Evolutionary conservation across 1,140 invertebrate genomes (phyloP).

Genomic region (Drosophila pseudoananassae): DNA sequence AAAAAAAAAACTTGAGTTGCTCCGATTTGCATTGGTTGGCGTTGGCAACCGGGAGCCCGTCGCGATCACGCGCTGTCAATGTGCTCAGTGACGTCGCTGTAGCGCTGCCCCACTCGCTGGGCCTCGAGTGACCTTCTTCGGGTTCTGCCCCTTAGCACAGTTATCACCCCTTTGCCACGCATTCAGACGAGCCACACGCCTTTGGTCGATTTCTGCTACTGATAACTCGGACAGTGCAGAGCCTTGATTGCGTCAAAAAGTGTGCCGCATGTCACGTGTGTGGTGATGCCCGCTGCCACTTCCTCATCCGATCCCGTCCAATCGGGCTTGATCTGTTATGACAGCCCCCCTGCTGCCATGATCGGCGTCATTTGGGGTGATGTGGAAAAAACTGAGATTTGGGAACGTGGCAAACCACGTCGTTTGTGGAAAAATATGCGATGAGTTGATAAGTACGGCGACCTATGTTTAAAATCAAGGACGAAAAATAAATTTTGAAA

Average conservation of each 20-base stretch:
- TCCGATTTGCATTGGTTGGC: conserved; percentile 45
- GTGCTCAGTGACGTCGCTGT: conserved; percentile 62
- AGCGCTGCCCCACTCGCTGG: conserved; percentile 5
- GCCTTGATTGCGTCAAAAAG: conserved; percentile 62
- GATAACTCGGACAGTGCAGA: conserved; percentile 55
- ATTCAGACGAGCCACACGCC: conserved; percentile 36
- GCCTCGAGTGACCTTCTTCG: conserved; percentile 45
- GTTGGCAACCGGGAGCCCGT: conserved; percentile 41
- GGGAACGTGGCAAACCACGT: conserved; percentile 27
- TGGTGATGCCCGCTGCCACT: conserved; percentile 10
- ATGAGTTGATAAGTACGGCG: conserved; percentile 30
- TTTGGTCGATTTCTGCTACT: conserved; percentile 31
- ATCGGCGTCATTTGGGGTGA: conserved; percentile 43
- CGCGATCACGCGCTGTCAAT: conserved; percentile 63
- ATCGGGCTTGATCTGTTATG: conserved; percentile 15
- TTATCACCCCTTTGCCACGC: not conserved
- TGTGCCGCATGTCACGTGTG: conserved; percentile 47
- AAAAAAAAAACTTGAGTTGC: conserved; percentile 2
- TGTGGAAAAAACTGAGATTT: conserved; percentile 39
- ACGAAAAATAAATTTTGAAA: not conserved
- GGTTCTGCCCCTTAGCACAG: conserved; percentile 1
- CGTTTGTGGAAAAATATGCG: conserved; percentile 41
- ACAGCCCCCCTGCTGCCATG: conserved; percentile 18
- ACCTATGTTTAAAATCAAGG: conserved; percentile 46
- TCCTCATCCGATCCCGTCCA: conserved; percentile 37